Evolutionary conservation across 1,140 invertebrate genomes (phyloP).

Genomic region (Olivierus martensii): DNA sequence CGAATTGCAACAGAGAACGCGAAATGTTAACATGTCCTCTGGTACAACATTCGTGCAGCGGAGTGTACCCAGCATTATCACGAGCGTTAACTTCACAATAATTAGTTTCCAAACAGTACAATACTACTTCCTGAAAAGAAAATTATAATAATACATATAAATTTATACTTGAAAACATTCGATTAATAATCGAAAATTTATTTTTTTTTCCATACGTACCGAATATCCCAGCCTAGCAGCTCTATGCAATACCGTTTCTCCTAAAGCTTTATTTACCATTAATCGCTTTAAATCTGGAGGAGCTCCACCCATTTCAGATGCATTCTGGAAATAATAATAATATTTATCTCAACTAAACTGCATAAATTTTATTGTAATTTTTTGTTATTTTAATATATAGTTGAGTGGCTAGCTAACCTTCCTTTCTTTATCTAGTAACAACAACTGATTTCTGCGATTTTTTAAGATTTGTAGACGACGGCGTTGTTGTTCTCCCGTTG

Average conservation of each 20-base stretch:
- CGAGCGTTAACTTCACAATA: constrained; percentile 63
- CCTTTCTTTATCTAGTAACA: not conserved
- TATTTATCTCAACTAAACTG: no score
- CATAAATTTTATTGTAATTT: no score
- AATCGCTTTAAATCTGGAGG: constrained; percentile 65
- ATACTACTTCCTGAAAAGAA: constrained; percentile 57
- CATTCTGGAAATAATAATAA: not conserved
- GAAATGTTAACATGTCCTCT: constrained; percentile 74
- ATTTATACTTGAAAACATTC: not conserved
- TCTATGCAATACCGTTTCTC: constrained; percentile 77
- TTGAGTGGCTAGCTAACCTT: not conserved
- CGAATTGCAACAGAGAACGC: constrained; percentile 61
- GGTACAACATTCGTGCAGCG: constrained; percentile 77
- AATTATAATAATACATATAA: not conserved
- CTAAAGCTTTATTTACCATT: constrained; percentile 83
- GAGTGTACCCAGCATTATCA: constrained; percentile 88
- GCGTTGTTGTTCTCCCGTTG: not conserved
- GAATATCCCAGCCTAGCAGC: constrained; percentile 66
- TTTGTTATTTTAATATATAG: no score
- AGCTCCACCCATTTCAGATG: not conserved
- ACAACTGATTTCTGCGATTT: not conserved
- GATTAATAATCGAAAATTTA: no score
- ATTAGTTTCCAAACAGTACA: constrained; percentile 74
- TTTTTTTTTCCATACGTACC: no score
- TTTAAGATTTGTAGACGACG: not conserved